These are phyloP conservation scores for Oryzias dopingdopingensis DNA, from an alignment of 2,797 vertebrate species.

Conservation along the genomic window DNA sequence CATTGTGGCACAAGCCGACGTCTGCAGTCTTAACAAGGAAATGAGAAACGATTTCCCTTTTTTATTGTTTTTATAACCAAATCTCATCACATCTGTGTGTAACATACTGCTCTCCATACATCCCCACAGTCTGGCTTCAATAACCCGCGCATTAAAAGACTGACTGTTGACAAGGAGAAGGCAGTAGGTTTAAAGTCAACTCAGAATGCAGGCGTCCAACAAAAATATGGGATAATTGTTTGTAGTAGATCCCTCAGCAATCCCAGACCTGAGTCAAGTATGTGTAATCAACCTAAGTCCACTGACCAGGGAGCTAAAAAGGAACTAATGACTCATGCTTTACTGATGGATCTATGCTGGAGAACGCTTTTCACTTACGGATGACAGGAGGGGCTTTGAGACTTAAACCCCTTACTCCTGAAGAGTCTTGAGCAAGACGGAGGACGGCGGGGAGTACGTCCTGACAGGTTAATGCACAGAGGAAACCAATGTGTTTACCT, in stretches of 20 bases:
- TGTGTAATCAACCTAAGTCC: slow-evolving; percentile 53
- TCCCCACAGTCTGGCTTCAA: slow-evolving; percentile 62
- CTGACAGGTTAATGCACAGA: slow-evolving; percentile 48
- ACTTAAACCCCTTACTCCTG: slow-evolving; percentile 50
- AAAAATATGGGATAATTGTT: slow-evolving; percentile 78
- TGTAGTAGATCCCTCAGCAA: slow-evolving; percentile 61
- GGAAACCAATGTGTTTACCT: slow-evolving; percentile 39
- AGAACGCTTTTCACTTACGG: slow-evolving; percentile 21
- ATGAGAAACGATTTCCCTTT: slow-evolving; percentile 64
- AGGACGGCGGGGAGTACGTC: slow-evolving; percentile 45
- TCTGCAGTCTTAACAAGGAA: slow-evolving; percentile 62
- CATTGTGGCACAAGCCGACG: slow-evolving; percentile 40
- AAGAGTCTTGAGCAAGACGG: slow-evolving; percentile 35
- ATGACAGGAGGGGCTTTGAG: slow-evolving; percentile 13
- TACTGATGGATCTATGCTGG: slow-evolving; percentile 42
- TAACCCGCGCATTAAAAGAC: slow-evolving; percentile 71
- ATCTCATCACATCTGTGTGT: slow-evolving; percentile 45
- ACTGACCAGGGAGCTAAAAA: slow-evolving; percentile 42
- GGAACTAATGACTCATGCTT: slow-evolving; percentile 61
- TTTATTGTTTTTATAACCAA: slow-evolving; percentile 22
- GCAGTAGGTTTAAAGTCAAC: slow-evolving; percentile 56
- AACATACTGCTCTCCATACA: slow-evolving; percentile 50
- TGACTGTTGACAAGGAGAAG: slow-evolving; percentile 66
- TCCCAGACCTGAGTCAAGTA: slow-evolving; percentile 49
- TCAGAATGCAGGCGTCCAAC: slow-evolving; percentile 61